Evolutionary conservation across 2,797 vertebrate species (phyloP).

Genomic region (Ciconia nigra): DNA sequence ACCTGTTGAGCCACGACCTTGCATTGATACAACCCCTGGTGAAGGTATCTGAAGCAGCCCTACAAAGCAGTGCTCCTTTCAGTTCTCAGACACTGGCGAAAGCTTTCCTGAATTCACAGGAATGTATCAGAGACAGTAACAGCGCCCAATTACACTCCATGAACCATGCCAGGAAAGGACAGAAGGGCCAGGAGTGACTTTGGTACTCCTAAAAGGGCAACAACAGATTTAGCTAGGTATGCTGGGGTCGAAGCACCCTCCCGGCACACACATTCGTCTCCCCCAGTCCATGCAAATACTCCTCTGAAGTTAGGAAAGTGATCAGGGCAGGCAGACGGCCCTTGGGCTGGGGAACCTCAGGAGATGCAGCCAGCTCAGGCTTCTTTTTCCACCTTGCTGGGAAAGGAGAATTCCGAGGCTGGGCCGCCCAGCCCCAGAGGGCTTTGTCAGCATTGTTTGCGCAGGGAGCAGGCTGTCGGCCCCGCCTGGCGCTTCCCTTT

Average conservation of each 20-base stretch:
- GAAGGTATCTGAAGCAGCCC: not conserved
- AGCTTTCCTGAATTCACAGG: not conserved
- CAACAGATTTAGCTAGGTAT: no score
- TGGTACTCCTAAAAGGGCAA: not conserved
- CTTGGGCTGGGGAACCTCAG: not conserved
- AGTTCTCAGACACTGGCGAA: not conserved
- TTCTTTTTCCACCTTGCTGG: not conserved
- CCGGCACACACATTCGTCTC: rapidly evolving
- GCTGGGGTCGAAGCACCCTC: not conserved
- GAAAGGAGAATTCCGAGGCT: not conserved
- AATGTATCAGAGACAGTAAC: not conserved
- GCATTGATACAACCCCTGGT: not conserved
- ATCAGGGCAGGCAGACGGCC: not conserved
- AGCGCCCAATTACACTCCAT: not conserved
- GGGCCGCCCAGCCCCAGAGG: not conserved
- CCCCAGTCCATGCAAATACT: not conserved
- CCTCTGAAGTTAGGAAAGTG: not conserved
- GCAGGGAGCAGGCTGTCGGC: not conserved
- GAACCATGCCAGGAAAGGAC: not conserved
- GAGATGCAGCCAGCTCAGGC: not conserved
- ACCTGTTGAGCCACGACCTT: not conserved
- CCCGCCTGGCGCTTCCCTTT: not conserved
- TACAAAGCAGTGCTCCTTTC: not conserved
- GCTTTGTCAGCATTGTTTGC: not conserved
- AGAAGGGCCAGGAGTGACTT: not conserved